A percentile compares a stretch with the other conserved stretches of the same genome.
phyloP scores from a whole-genome alignment of 2,113 vertebrate species.

The Hydrolagus affinis region DNA sequence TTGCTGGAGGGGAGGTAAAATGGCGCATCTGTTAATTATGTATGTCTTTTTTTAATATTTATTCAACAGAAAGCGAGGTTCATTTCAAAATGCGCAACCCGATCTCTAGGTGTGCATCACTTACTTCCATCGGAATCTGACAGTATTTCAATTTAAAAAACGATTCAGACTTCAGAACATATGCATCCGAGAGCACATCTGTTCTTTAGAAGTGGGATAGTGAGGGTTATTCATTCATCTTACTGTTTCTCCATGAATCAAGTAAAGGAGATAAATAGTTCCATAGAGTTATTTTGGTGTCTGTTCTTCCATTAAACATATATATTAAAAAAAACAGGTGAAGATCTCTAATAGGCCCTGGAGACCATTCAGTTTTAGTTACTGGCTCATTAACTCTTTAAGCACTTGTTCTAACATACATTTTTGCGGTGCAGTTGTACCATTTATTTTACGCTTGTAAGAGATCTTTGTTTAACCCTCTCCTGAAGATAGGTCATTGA shows the following conservation, averaged over 20 bases:
- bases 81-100: not conserved
- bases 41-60: not conserved
- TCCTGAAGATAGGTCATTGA: not conserved
- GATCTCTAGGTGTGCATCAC: too few species aligned
- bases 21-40: not conserved
- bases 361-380: slow-evolving; percentile 39
- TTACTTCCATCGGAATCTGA: not conserved
- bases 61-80: not conserved
- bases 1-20: not conserved
- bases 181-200: not conserved
- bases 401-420: slow-evolving; percentile 29
- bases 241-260: not conserved
- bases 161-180: too few species aligned
- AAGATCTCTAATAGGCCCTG: slow-evolving; percentile 16
- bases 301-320: not conserved
- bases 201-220: not conserved
- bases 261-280: slow-evolving; percentile 39
- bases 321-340: not conserved
- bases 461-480: slow-evolving; percentile 4
- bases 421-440: not conserved
- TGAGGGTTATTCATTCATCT: not conserved
- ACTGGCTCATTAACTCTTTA: slow-evolving; percentile 48
- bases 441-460: slow-evolving; percentile 1
- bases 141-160: not conserved
- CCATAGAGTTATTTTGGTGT: slow-evolving; percentile 10